Evolutionary conservation across 2,888 invertebrate species (phyloP), one percentile per base, ranked within the genome.

Genomic region (Tenodera sinensis): DNA sequence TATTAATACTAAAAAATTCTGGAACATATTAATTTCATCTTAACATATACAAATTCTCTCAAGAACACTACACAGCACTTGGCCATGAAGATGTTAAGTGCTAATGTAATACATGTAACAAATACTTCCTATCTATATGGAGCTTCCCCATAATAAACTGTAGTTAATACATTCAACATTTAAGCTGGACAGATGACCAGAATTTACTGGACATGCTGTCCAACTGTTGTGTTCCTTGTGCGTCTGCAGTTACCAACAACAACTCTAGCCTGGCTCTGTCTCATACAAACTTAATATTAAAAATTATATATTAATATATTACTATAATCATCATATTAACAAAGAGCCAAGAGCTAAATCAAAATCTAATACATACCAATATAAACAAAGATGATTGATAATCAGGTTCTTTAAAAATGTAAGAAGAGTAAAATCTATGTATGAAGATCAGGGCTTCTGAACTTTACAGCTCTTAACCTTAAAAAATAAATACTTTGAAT

Each of bases 1-100:
- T 82, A 12, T 83, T 87, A 87, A 87, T 87, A 28, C 87, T 87
- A 88, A 88, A 88, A 84, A 71, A 88, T 85, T 84, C 28, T 85
- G 82, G 85, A 88, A 89, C 85, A 89, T 88, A 71, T 83, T 42
- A 83, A 82, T 85, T 85, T 88, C 88, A 88, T 28, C 88, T 86
- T 83, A 89, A 88, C 88, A 89, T 85, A 84, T 81, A 88, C 83
- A 84, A 83, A 88, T 84, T 88, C 71, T 27, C 84, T 20, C 82
- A 82, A 28, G 83, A 85, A 85, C 71, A 85, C 85, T 42, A 42
- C 82, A 42, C 89, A 71, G 25, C 54, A 71, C 54, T 71, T 71
- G 20, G 54, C 25, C 54, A 71, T 25, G 20, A 15, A 71, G 54
- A 71, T 20, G 0, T 71, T 20, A 71, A 71, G 54, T 71, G 54